Base-by-base conservation (phyloP, 2,888 invertebrate genomes). In the Epirrhoe alternata region DNA sequence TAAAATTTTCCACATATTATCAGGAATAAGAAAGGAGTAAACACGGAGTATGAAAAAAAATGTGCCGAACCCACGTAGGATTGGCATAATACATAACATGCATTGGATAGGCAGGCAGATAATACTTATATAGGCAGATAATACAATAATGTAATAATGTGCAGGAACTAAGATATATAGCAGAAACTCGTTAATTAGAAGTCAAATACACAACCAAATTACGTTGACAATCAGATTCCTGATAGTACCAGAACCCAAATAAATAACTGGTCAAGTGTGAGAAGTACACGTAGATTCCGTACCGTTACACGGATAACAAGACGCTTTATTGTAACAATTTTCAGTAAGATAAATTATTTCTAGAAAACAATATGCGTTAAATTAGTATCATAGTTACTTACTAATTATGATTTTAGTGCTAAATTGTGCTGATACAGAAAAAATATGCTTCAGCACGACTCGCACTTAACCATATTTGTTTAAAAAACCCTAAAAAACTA, bases 171-270 rank as follows among this genome's bases (percentile, higher is more conserved):
- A 12, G 38, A 10, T 5, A 8, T 12, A 42, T 42, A 10, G 38
- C 3, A 12, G 38, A 12, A 12, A 42, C 38, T 42, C 5, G 38
- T 42, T 42, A 1, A 12, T 42, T 42, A 12, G 0, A 42, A 10
- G 12, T 12, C 24, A 24, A 10, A 4, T 12, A 42, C 12, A 10
- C 38, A 12, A 42, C 38, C 38, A 42, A 42, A 42, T 42, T 42
- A 42, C 38, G 38, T 10, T 12, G 38, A 42, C 38, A 42, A 42
- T 12, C 38, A 42, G 38, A 38, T 42, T 42, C 12, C 38, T 42
- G 10, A 42, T 42, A 12, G 51, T 51, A 59, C 7, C 33, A 16
- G 7, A 5, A 45, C n/a, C n/a, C n/a, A 62, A 42, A 38, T 31
- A 56, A 51, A 42, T 12, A 42, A 42, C 38, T 42, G 38, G 38